Evolutionary conservation across 2,888 invertebrate species (phyloP).

Genomic region (Cheilosia urbana): DNA sequence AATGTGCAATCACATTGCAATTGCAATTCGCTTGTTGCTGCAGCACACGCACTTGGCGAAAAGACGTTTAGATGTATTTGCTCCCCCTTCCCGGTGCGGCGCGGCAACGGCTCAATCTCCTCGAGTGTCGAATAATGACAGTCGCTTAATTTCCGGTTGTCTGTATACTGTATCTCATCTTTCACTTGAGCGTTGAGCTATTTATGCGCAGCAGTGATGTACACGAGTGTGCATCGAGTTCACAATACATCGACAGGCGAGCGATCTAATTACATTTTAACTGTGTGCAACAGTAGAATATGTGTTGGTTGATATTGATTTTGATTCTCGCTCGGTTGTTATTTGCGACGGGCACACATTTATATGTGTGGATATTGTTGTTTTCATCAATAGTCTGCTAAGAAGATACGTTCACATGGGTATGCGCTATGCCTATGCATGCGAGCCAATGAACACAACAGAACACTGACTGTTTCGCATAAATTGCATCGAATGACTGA

Average conservation of each 20-base stretch:
- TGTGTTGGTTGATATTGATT: constrained; percentile 36
- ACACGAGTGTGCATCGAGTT: constrained; percentile 8
- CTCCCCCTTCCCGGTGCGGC: not conserved
- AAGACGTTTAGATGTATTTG: constrained; percentile 6
- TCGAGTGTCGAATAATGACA: constrained; percentile 25
- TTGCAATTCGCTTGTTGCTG: constrained; percentile 11
- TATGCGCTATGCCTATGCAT: not conserved
- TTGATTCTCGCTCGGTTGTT: constrained; percentile 40
- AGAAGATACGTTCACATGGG: not conserved
- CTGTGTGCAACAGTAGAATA: constrained; percentile 30
- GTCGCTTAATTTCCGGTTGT: constrained; percentile 61
- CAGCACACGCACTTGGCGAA: constrained; percentile 33
- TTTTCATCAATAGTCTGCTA: constrained; percentile 31
- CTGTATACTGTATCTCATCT: constrained; percentile 50
- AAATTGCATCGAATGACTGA: constrained; percentile 55
- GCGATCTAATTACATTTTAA: constrained; percentile 51
- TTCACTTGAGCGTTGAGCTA: constrained; percentile 33
- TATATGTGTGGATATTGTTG: not conserved
- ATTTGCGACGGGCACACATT: not conserved
- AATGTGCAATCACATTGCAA: not conserved
- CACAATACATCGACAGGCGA: constrained; percentile 2
- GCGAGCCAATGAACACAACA: not conserved
- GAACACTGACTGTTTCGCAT: constrained; percentile 45
- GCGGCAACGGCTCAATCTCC: constrained; percentile 19
- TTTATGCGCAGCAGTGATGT: constrained; percentile 31